A percentile compares a stretch with the other conserved stretches of the same genome.
Evolutionary conservation across 2,113 vertebrate species (phyloP).

Genomic region (Zootoca vivipara): DNA sequence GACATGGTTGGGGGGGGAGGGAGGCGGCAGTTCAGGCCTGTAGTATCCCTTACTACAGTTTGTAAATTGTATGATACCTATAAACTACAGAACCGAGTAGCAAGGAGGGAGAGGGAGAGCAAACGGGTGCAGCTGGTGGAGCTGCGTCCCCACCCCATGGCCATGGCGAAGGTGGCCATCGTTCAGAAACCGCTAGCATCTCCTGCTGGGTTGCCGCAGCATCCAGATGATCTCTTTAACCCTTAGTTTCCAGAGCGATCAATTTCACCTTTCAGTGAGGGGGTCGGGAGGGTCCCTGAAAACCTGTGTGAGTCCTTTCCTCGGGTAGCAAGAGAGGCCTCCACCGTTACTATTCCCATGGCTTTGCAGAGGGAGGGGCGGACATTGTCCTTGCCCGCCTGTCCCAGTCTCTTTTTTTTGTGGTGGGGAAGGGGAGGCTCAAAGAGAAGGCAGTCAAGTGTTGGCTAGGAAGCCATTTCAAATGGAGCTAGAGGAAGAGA

Average conservation of each 20-base stretch:
- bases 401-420: too few species aligned
- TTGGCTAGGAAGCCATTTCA: neutral
- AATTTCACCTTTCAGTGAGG: neutral
- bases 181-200: neutral
- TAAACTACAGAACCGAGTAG: neutral
- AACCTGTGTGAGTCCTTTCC: neutral
- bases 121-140: slow-evolving; percentile 26
- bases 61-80: slow-evolving; percentile 61
- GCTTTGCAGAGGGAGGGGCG: neutral
- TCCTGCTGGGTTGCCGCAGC: neutral
- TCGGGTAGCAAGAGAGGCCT: neutral
- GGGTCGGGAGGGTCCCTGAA: neutral
- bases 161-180: neutral
- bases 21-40: neutral
- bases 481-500: neutral
- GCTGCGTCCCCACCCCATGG: neutral
- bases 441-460: too few species aligned
- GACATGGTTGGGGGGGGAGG: neutral
- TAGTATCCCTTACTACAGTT: slow-evolving; percentile 25
- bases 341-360: too few species aligned
- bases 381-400: neutral
- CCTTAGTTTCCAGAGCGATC: neutral
- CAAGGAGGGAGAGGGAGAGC: slow-evolving; percentile 28
- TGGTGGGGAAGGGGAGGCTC: fast-evolving
- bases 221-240: neutral